phyloP scores from a whole-genome alignment of 2,888 invertebrate genomes.

The Maniola hyperantus region DNA sequence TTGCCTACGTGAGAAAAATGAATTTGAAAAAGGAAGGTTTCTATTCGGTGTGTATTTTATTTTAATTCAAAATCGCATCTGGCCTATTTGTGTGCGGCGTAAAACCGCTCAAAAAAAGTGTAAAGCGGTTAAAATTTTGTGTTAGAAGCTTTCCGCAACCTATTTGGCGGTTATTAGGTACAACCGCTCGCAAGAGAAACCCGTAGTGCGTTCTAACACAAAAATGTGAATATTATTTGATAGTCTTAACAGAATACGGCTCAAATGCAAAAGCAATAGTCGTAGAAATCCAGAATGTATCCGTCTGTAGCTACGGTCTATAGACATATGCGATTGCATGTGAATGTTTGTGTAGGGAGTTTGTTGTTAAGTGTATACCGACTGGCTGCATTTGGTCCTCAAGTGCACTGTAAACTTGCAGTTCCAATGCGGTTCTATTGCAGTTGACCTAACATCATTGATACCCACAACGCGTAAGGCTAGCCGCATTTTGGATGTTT shows the following conservation, averaged over 20 bases:
- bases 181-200: neutral
- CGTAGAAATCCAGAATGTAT: constrained; percentile 15
- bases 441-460: neutral
- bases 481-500: no score
- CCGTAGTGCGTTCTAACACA: neutral
- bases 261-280: constrained; percentile 27
- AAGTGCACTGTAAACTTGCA: neutral
- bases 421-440: neutral
- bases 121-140: neutral
- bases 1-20: no score
- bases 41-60: no score
- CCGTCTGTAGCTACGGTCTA: constrained; percentile 15
- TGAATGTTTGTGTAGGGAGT: constrained; percentile 30
- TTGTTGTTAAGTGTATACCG: constrained; percentile 38
- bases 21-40: no score
- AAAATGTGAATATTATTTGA: constrained; percentile 2
- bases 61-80: neutral
- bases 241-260: constrained; percentile 7
- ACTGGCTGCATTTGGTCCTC: constrained; percentile 4
- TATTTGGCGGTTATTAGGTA: neutral
- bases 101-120: no score
- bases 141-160: neutral
- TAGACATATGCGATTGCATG: constrained; percentile 19
- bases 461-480: no score
- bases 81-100: neutral